Conservation (phyloP, 2,113 vertebrate species). For the Sorex fumeus region DNA sequence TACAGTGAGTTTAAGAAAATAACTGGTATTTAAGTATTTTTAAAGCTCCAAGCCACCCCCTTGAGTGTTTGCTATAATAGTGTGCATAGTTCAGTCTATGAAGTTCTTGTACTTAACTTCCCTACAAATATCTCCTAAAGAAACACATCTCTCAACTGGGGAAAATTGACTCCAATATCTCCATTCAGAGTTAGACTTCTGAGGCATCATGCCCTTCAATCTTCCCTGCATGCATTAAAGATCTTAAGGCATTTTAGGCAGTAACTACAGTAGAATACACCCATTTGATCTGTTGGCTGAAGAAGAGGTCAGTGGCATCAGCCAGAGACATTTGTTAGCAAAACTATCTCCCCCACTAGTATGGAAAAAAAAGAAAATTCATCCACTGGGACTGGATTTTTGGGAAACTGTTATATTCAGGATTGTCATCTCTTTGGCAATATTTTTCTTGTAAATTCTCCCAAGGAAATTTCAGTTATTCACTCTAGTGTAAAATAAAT, state of each 20-base stretch:
- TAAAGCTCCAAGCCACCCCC: neutral
- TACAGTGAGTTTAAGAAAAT: neutral
- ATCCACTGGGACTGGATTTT: conserved; percentile 69
- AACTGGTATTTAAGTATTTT: neutral
- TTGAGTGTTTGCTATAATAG: neutral
- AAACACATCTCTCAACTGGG: conserved; percentile 38
- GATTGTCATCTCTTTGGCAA: conserved; percentile 1
- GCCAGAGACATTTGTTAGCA: conserved; percentile 68
- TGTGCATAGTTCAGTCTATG: conserved; percentile 62
- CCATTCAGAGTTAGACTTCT: conserved; percentile 68
- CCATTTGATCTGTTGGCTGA: conserved; percentile 75
- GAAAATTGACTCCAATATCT: conserved; percentile 50
- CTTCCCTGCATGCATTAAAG: conserved; percentile 67
- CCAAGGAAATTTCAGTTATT: conserved; percentile 3
- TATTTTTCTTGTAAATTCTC: conserved; percentile 31
- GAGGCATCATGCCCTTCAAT: conserved; percentile 54
- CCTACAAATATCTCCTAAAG: conserved; percentile 60
- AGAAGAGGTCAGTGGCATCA: conserved; percentile 63
- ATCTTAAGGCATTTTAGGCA: conserved; percentile 52
- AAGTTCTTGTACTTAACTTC: conserved; percentile 47
- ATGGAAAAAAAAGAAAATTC: conserved; percentile 71
- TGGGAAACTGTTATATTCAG: conserved; percentile 23
- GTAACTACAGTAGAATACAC: conserved; percentile 59
- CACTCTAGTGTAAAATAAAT: neutral
- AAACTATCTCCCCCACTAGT: conserved; percentile 69